Evolutionary conservation across 2,113 vertebrate species (phyloP), one percentile per base, ranked within the genome.

Genomic region (Accipiter virgatus): DNA sequence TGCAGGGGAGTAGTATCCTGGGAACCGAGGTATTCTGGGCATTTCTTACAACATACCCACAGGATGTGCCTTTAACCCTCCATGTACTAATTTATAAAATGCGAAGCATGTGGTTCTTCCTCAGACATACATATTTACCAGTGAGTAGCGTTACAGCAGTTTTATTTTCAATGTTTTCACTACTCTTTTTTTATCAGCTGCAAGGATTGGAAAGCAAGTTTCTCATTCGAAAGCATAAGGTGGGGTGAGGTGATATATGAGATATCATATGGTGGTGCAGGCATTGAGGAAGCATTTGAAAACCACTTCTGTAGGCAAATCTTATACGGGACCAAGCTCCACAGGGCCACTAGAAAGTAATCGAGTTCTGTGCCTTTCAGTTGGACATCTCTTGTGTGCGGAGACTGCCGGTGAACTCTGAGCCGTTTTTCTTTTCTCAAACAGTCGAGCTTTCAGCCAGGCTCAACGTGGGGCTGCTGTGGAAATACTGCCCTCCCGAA

Each of bases 331-430:
- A 56, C 22, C 18, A 67, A 59, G 36, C 9, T 95, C 53, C 34
- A 50, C 0, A 66, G 11, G 29, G 13, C 6, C 66, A 43, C 22
- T n/a, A 58, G 25, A 29, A 86, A 38, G 40, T 71, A 63, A 18
- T 0, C 43, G 23, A 79, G 7, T 73, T 73, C 42, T 27, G 2
- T 19, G 16, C 5, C 45, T 66, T 88, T 88, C 45, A 47, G 56
- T 23, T 2, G 0, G 20, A 70, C 0, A 4, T 7, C 9, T 74
- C 16, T 25, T 9, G 2, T 9, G 10, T 22, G 9, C 14, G 47
- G 26, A 77, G 23, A 31, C 13, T 62, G 48, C 13, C 18, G 10
- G 34, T 47, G 83, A 83, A 62, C 32, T 82, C 6, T 56, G 53
- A 92, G 9, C 8, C 10, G 7, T 48, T 73, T 90, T 66, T 38